Base-by-base conservation (phyloP, 2,113 vertebrate genomes). In the Podarcis muralis region DNA sequence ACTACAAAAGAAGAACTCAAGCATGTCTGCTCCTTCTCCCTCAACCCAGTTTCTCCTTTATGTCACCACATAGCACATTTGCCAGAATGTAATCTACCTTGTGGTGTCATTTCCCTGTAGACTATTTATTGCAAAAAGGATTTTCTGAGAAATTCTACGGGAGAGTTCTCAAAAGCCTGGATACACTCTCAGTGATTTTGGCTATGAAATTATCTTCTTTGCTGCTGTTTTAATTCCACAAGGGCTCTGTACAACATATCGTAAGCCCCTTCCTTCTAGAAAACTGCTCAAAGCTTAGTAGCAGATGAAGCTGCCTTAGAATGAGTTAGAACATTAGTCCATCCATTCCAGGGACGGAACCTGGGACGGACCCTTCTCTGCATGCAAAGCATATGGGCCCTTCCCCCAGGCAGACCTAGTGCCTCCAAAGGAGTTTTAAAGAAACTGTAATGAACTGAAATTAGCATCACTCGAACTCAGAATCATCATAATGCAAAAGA, bases 401-500 rank as follows among this genome's bases (percentile, higher is more conserved):
- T 30, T 13, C 18, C 23, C 9, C 59, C 35, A 25, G 5, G 32
- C 4, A 74, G 4, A 37, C 20, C 22, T 15, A 6, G 6, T 18
- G 20, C 12, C 69, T 11, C 25, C 15, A 57, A 57, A 11, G 53
- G 32, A n/a, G 16, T 43, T 68, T 53, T 5, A 20, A 23, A 43
- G 43, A 43, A 43, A 43, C 43, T 43, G 43, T 43, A 43, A 25
- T 3, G 40, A 32, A 6, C 7, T 57, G 3, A 11, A 27, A n/a
- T 30, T 13, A 16, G 57, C 25, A 75, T n/a, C 25, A 40, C 77
- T 84, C 86, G 81, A 92, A 91, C 43, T 30, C 74, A 72, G 65
- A 83, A 43, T 35, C 4, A 88, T 78, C 77, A 88, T 78, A 95
- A 62, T 40, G 77, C 78, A 80, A 82, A 84, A 68, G 66, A 32